These are phyloP conservation scores for Emys orbicularis DNA, from an alignment of 2,797 vertebrate genomes.

Conservation along the genomic window DNA sequence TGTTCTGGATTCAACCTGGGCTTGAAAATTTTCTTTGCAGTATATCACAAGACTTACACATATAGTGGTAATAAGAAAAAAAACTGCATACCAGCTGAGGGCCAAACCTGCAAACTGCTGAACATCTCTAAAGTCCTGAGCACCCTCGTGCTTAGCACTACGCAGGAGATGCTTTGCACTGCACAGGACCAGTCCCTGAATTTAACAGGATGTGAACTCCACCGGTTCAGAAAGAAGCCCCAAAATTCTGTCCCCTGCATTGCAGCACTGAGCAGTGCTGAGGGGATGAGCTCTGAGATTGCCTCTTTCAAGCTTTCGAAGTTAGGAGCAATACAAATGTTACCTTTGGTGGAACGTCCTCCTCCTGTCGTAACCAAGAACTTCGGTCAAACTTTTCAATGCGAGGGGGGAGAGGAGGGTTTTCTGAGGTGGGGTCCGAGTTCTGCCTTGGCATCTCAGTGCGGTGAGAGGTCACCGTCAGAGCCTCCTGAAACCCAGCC, in stretches of 20 bases:
- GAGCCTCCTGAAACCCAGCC: constrained; percentile 91
- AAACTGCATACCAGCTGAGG: not conserved
- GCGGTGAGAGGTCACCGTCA: constrained; percentile 93
- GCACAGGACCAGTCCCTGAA: not conserved
- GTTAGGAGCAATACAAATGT: constrained; percentile 43
- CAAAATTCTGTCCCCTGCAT: not conserved
- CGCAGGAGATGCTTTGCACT: not conserved
- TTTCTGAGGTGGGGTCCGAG: constrained; percentile 99
- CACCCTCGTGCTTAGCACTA: not conserved
- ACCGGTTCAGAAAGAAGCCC: not conserved
- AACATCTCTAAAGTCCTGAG: not conserved
- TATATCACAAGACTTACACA: not conserved
- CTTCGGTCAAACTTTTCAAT: constrained; percentile 96
- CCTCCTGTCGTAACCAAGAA: constrained; percentile 98
- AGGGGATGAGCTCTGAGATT: not conserved
- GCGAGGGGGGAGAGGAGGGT: constrained; percentile 91
- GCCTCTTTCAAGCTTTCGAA: constrained; percentile 41
- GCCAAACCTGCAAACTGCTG: not conserved
- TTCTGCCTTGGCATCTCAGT: constrained; percentile 98
- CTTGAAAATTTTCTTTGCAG: constrained; percentile 49
- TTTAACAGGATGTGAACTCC: not conserved
- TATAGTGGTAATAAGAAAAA: not conserved
- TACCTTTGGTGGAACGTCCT: constrained; percentile 98
- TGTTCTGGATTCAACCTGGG: constrained; percentile 1
- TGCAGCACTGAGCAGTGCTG: not conserved